Percentiles rank a stretch among this genome's conserved stretches.
phyloP scores from a whole-genome alignment of 2,888 invertebrate species.

The Unio pictorum region DNA sequence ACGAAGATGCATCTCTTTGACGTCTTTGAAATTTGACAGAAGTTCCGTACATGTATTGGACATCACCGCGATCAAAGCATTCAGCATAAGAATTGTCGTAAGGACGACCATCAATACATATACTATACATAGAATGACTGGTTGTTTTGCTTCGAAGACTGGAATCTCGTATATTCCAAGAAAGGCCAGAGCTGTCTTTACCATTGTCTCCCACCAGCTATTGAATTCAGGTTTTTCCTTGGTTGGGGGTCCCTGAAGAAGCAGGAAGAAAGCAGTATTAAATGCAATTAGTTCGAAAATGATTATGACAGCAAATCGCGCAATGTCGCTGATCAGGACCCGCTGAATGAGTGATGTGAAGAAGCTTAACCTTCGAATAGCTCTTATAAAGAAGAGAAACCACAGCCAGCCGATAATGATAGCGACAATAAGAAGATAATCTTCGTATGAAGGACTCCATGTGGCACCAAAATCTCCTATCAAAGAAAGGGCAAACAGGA shows the following conservation, averaged over 20 bases:
- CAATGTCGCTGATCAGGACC: slow-evolving; percentile 42
- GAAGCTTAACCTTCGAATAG: slow-evolving; percentile 54
- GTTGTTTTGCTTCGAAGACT: no score
- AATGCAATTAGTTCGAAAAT: slow-evolving; percentile 45
- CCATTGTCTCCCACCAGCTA: slow-evolving; percentile 40
- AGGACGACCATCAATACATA: no score
- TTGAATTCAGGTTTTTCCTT: slow-evolving; percentile 26
- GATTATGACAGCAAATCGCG: slow-evolving; percentile 46
- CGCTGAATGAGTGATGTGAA: slow-evolving; percentile 55
- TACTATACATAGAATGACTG: no score
- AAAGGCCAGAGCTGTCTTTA: no score
- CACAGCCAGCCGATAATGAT: no score
- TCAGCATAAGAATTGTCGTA: slow-evolving; percentile 48
- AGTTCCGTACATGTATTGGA: slow-evolving; percentile 44
- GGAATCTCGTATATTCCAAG: no score
- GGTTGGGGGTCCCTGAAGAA: slow-evolving; percentile 29
- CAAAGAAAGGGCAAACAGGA: slow-evolving; percentile 37
- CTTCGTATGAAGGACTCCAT: no score
- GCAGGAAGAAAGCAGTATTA: slow-evolving; percentile 49
- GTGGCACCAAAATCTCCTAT: no score
- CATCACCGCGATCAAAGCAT: slow-evolving; percentile 54
- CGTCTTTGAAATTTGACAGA: slow-evolving; percentile 27
- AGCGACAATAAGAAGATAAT: no score
- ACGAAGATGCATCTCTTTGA: slow-evolving; percentile 31
- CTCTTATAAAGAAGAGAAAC: no score